Base-by-base conservation (phyloP, 1,140 invertebrate species). In the Idris sp. region DNA sequence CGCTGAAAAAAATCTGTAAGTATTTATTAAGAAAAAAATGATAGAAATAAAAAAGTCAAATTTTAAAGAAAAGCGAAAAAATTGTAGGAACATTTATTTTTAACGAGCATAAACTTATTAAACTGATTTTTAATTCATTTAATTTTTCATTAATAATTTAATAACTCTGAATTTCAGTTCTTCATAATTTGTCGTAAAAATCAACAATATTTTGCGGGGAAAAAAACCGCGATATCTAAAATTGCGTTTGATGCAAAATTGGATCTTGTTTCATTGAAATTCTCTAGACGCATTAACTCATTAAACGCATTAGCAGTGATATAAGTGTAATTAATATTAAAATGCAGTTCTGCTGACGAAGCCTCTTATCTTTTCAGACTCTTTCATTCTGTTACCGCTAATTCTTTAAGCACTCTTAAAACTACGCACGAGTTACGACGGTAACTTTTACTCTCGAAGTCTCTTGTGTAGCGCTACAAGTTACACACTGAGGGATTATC, bases 311-410 rank as follows among this genome's bases (percentile, higher is more conserved):
- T 64, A 58, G 51, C 25, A 8, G 35, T 18, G 26, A 48, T 53
- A 58, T 41, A 56, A 65, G 73, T 18, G 74, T 33, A 56, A 76
- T 76, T 76, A 71, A 76, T 62, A 71, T 76, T 76, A 69, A 68
- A 69, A 69, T 46, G 30, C 48, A 43, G 49, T 65, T 69, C 8
- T 19, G 73, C 73, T 76, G 73, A 76, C 73, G 48, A 64, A 41
- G 65, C 59, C 65, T 49, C 65, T 71, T 38, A 54, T 16, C 44
- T 69, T 10, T 19, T 65, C 53, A 53, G 64, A 69, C 59, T 58
- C 56, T 36, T 49, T 69, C 59, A 71, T 71, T 71, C 38, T 71
- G 25, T 58, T 44, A 40, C 14, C 41, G 41, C 35, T 56, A 61
- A 62, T 74, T 68, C 49, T 56, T 68, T 38, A 28, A 74, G 72